Evolutionary conservation across 2,113 vertebrate species (phyloP).

Genomic region (Aegotheles bennettii): DNA sequence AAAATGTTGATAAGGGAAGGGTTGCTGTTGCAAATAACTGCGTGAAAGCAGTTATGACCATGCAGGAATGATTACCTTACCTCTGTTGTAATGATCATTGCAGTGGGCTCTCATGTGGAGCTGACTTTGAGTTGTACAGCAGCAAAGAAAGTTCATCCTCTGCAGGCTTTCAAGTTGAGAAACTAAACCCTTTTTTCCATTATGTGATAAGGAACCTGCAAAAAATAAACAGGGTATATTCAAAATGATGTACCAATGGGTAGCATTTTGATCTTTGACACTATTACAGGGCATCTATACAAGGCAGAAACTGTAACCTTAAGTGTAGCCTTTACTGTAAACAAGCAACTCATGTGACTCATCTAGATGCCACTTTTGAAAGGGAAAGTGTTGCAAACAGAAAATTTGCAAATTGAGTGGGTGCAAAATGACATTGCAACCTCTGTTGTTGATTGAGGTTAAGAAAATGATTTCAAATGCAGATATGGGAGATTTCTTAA

Average conservation of each 20-base stretch:
- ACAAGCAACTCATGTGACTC: neutral
- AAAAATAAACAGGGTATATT: neutral
- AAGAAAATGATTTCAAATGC: neutral
- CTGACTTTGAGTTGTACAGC: neutral
- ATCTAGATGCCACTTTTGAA: neutral
- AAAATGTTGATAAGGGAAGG: neutral
- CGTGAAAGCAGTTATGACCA: neutral
- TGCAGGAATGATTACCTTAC: neutral
- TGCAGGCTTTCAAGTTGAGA: neutral
- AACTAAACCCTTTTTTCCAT: neutral
- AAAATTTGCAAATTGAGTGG: neutral
- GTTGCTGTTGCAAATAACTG: neutral
- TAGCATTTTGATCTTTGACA: neutral
- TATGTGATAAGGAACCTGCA: neutral
- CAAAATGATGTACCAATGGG: neutral
- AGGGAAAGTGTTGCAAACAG: neutral
- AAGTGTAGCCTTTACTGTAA: neutral
- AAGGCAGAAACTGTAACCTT: neutral
- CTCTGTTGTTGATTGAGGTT: neutral
- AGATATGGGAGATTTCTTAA: neutral
- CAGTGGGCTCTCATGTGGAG: neutral
- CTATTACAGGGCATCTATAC: neutral
- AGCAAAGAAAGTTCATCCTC: neutral
- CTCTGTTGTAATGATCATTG: neutral
- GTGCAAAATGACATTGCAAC: neutral